Base-by-base conservation (phyloP, 2,888 invertebrate genomes). In the Ophonus ardosiacus region DNA sequence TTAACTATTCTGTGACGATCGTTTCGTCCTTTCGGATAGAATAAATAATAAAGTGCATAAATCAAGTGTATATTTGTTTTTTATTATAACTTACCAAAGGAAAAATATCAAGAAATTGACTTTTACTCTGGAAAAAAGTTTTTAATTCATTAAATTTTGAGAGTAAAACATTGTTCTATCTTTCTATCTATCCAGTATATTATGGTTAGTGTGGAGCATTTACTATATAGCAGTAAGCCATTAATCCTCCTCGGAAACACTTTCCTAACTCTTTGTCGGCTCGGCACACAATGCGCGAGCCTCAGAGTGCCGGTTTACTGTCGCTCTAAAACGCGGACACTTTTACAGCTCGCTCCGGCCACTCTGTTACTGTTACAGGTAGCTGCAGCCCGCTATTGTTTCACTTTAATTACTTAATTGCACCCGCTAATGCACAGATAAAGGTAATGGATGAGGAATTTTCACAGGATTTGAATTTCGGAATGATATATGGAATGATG, bases 351-450 rank as follows among this genome's bases (percentile, higher is more conserved):
- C 65, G 40, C 63, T 76, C 43, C 31, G 61, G 57, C 57, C n/a
- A 31, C 31, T 31, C 31, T 31, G 31, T 31, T 31, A 31, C 31
- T 15, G 63, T 13, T 59, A 24, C 61, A 63, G 63, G 81, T 81
- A 81, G 81, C 31, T 31, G 6, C 63, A 51, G 43, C 7, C 43
- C 13, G 13, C 43, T 51, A 81, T 81, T 81, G 81, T 81, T 40
- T 81, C 40, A 63, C 38, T n/a, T 81, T 81, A 81, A 81, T 81
- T 81, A 81, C 81, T 81, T 81, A 81, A 81, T 81, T 81, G 65
- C 24, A 10, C 43, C 18, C 17, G 17, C 61, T 61, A 61, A 61
- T 18, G 21, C 18, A 17, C 61, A 61, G 8, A 10, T 15, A 51
- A 51, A 8, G 7, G 43, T 51, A 8, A 51, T 13, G 13, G 10